Evolutionary conservation across 2,888 invertebrate genomes (phyloP), one percentile per base, ranked within the genome.

Genomic region (Caenorhabditis panamensis): DNA sequence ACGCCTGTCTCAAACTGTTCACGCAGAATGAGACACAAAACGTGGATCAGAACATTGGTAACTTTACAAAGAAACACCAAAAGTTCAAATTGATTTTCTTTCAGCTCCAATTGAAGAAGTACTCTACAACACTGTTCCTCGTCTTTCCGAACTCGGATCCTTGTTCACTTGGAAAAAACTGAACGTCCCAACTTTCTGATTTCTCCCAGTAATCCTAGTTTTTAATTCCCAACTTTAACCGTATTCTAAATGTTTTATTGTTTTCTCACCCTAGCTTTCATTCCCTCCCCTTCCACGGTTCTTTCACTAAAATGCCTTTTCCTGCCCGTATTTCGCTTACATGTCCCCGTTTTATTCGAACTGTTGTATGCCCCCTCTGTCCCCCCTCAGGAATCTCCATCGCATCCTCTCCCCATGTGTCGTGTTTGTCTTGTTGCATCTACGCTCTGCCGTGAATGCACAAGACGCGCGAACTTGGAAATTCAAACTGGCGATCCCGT

Each of bases 281-380:
- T 22, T 3, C 11, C 20, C 20, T 49, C 3, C 4, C 6, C 20
- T 49, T 18, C 18, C 20, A 20, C 24, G 24, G 5, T 2, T 49
- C 18, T 18, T 20, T 49, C 22, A 22, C 24, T 24, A 1, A 20
- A 22, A 24, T 9, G 6, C 51, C 6, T 51, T 24, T 22, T 51
- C 11, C 9, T 13, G 22, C 13, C 24, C 22, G 1, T 24, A 24
- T 51, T 41, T 51, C 3, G 13, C 41, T 13, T 16, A 41, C 2
- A 11, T 16, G 13, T 41, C 9, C 3, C 13, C 3, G 41, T 41
- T 41, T 41, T 41, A 41, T 13, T 41, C 16, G 13, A 3, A 41
- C 41, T 54, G 24, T 54, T 54, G n/a, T 28, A 54, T 28, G 28
- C 16, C 16, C n/a, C n/a, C n/a, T n/a, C n/a, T n/a, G n/a, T n/a